Evolutionary conservation across 2,113 vertebrate genomes (phyloP).

Genomic region (Corythaixoides concolor): DNA sequence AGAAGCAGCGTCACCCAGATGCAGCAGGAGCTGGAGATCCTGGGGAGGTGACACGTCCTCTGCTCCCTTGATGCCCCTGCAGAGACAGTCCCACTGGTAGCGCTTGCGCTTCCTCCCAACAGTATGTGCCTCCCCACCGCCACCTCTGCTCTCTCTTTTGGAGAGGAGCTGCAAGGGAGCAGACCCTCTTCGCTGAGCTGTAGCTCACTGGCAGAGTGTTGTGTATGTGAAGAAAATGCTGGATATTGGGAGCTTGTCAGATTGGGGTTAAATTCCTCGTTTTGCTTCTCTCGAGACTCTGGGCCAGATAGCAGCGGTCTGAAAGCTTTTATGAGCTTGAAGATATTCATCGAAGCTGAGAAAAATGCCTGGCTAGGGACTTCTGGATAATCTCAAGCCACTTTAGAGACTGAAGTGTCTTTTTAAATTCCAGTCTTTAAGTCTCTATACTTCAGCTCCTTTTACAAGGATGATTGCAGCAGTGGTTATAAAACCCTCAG

Average conservation of each 20-base stretch:
- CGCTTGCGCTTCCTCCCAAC: fast-evolving
- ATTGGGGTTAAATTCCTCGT: not conserved
- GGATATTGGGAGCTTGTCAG: fast-evolving
- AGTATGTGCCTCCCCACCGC: fast-evolving
- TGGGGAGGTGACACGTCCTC: not conserved
- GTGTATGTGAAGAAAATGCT: not conserved
- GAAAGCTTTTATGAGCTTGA: not conserved
- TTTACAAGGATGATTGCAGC: not conserved
- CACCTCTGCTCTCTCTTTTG: not conserved
- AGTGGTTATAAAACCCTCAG: not conserved
- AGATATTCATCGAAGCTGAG: not conserved
- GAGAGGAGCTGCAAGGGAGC: not conserved
- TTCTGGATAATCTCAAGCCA: not conserved
- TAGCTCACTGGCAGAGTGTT: not conserved
- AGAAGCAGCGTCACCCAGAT: not conserved
- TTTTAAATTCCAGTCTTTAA: not conserved
- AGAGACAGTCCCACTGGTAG: fast-evolving
- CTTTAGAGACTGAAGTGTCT: not conserved
- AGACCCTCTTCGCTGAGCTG: fast-evolving
- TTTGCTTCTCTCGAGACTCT: not conserved
- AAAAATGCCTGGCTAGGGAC: not conserved
- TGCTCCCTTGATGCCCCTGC: not conserved
- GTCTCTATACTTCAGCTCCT: not conserved
- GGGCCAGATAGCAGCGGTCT: not conserved
- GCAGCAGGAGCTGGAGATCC: not conserved